Percentiles rank a stretch among this genome's conserved stretches.
Evolutionary conservation across 2,797 vertebrate species (phyloP).

Genomic region (Xenentodon cancila): DNA sequence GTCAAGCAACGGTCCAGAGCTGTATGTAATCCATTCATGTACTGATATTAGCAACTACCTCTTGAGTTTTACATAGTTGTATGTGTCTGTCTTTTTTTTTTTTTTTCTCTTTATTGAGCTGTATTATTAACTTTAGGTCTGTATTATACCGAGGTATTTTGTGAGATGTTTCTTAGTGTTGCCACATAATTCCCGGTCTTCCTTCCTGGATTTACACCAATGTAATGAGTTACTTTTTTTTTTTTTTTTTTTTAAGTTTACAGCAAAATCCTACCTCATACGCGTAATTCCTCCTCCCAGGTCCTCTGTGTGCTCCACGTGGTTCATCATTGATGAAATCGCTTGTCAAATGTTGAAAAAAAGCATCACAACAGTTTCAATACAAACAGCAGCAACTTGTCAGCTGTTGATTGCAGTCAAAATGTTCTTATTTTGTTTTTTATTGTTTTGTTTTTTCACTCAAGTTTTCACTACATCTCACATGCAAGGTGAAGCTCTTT

Average conservation of each 20-base stretch:
- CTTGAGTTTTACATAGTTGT: slow-evolving; percentile 89
- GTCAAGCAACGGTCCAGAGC: slow-evolving; percentile 87
- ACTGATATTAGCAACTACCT: slow-evolving; percentile 95
- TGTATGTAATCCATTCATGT: slow-evolving; percentile 86
- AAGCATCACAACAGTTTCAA: slow-evolving; percentile 50
- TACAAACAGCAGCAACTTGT: slow-evolving; percentile 47
- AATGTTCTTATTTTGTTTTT: too few species aligned
- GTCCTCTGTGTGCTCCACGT: slow-evolving; percentile 57
- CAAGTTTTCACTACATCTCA: slow-evolving; percentile 47
- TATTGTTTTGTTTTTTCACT: neutral
- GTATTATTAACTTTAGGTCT: slow-evolving; percentile 76
- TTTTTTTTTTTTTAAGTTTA: slow-evolving; percentile 86
- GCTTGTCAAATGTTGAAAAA: slow-evolving; percentile 23
- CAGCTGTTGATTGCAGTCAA: slow-evolving; percentile 16
- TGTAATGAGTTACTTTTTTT: slow-evolving; percentile 48
- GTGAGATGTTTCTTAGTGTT: slow-evolving; percentile 67
- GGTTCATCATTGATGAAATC: slow-evolving; percentile 42
- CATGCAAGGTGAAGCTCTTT: slow-evolving; percentile 5
- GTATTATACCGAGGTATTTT: slow-evolving; percentile 65
- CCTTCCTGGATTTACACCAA: slow-evolving; percentile 69
- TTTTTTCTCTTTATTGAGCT: slow-evolving; percentile 69
- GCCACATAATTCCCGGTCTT: slow-evolving; percentile 77
- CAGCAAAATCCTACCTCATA: slow-evolving; percentile 98
- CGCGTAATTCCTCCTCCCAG: slow-evolving; percentile 73
- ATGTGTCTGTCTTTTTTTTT: slow-evolving; percentile 62